A percentile compares a stretch with the other conserved stretches of the same genome.
These are phyloP conservation scores for Leptoclinus maculatus DNA, from an alignment of 2,797 vertebrate genomes.

Conservation along the genomic window DNA sequence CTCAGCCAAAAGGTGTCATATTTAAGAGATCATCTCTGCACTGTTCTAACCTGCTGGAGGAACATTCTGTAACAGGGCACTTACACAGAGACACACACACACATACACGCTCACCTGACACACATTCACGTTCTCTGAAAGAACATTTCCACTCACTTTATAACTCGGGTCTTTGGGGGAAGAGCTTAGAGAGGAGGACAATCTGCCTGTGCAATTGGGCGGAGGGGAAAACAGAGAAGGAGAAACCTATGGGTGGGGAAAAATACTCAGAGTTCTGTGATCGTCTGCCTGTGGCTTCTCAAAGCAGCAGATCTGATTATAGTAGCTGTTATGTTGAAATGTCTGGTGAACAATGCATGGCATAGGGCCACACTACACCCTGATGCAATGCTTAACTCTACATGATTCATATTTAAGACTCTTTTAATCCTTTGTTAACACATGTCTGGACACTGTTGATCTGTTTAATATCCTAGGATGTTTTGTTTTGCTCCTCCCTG, in stretches of 20 bases:
- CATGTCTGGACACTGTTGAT: slow-evolving; percentile 4
- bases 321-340: slow-evolving; percentile 46
- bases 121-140: slow-evolving; percentile 48
- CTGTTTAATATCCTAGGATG: not conserved
- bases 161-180: slow-evolving; percentile 40
- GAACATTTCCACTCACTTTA: slow-evolving; percentile 64
- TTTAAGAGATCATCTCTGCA: slow-evolving; percentile 32
- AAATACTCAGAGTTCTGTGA: slow-evolving; percentile 21
- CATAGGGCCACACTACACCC: slow-evolving; percentile 19
- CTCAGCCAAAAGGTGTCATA: slow-evolving; percentile 44
- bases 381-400: slow-evolving; percentile 7
- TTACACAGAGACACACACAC: slow-evolving; percentile 2
- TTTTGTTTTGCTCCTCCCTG: not conserved
- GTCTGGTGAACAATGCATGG: slow-evolving; percentile 39
- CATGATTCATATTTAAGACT: slow-evolving; percentile 4
- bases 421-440: slow-evolving; percentile 6
- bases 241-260: not conserved
- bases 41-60: slow-evolving; percentile 64
- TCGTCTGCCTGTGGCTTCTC: slow-evolving; percentile 34
- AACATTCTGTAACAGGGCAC: slow-evolving; percentile 47
- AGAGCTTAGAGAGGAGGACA: slow-evolving; percentile 13
- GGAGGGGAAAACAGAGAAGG: not conserved
- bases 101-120: slow-evolving; percentile 33
- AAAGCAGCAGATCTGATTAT: slow-evolving; percentile 42
- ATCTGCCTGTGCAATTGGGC: slow-evolving; percentile 34